A percentile compares a stretch with the other conserved stretches of the same genome.
These are phyloP conservation scores for Eledone cirrhosa DNA, from an alignment of 2,888 invertebrate species.

Conservation along the genomic window DNA sequence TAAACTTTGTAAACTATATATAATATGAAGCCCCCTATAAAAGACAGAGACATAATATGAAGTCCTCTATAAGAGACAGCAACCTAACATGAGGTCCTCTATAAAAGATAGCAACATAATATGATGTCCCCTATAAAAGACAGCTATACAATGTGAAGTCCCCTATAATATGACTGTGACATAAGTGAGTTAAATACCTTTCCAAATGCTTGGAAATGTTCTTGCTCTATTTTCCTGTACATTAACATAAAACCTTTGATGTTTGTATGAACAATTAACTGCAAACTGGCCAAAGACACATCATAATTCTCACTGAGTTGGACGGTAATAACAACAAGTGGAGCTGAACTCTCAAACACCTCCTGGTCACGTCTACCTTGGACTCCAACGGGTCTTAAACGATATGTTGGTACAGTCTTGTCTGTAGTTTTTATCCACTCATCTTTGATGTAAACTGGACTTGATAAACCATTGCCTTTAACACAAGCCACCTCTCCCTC, in stretches of 20 bases:
- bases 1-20: no score
- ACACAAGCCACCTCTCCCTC: not conserved
- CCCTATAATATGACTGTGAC: no score
- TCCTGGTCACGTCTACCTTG: not conserved
- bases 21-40: no score
- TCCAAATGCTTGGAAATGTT: not conserved
- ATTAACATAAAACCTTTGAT: not conserved
- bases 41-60: no score
- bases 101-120: no score
- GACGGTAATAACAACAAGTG: not conserved
- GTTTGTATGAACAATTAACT: slow-evolving; percentile 8
- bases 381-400: not conserved
- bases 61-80: no score
- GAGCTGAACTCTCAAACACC: not conserved
- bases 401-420: not conserved
- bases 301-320: not conserved
- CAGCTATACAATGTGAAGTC: no score
- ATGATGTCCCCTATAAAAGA: no score
- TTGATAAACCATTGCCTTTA: not conserved
- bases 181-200: no score
- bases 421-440: slow-evolving; percentile 12
- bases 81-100: no score
- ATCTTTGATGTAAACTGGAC: not conserved
- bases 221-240: not conserved
- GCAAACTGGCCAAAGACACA: slow-evolving; percentile 3